Percentiles rank a stretch among this genome's conserved stretches.
Evolutionary conservation across 1,140 invertebrate genomes (phyloP).

Genomic region (Eriosoma lanigerum): DNA sequence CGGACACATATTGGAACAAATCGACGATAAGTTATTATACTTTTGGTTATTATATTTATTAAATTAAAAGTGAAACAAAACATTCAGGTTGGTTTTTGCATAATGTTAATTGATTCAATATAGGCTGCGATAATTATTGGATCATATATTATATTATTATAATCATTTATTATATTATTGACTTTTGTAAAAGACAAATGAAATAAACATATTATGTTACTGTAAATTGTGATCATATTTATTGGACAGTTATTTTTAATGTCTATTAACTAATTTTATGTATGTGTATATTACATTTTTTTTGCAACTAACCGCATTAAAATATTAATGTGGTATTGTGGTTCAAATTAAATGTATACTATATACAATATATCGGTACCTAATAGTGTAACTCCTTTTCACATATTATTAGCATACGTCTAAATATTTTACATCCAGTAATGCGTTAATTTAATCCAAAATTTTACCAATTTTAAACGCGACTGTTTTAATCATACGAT

Average conservation of each 20-base stretch:
- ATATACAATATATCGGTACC: no score
- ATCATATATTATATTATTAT: constrained; percentile 19
- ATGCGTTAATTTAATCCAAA: no score
- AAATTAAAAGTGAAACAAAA: constrained; percentile 26
- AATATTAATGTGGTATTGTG: no score
- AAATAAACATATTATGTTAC: constrained; percentile 41
- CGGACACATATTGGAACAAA: background rate
- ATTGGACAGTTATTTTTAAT: background rate
- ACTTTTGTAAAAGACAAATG: constrained; percentile 46
- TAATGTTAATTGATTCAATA: background rate
- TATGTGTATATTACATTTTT: no score
- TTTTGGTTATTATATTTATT: constrained; percentile 5
- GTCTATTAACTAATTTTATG: no score
- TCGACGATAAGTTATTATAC: constrained; percentile 9
- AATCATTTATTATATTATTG: constrained; percentile 39
- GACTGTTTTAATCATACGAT: no score
- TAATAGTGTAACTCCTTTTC: no score
- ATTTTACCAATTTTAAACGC: no score
- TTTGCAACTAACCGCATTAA: no score
- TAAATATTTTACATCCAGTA: no score
- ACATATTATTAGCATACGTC: no score
- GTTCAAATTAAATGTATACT: no score
- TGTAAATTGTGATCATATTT: constrained; percentile 6
- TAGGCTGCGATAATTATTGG: constrained; percentile 24
- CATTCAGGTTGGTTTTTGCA: constrained; percentile 17